These are phyloP conservation scores for Dicyrtoma fusca DNA, from an alignment of 2,888 invertebrate genomes.

Conservation along the genomic window DNA sequence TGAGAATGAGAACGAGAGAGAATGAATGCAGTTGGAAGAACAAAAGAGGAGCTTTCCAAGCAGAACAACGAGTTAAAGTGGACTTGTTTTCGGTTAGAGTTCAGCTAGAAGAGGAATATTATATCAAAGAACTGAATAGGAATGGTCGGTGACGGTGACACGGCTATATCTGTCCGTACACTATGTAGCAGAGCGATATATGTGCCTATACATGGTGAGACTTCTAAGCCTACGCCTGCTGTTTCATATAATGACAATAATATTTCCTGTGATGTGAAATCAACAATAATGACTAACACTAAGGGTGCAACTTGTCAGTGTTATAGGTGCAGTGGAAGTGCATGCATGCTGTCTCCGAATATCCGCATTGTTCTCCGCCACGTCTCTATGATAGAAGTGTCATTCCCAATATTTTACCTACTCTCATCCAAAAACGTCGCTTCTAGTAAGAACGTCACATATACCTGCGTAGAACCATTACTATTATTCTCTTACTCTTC, in stretches of 20 bases:
- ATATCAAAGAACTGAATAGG: no score
- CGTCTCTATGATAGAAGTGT: not conserved
- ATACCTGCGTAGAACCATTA: no score
- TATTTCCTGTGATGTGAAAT: constrained; percentile 4
- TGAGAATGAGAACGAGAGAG: not conserved
- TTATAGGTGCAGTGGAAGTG: not conserved
- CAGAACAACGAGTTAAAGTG: constrained; percentile 33
- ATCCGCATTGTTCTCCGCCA: no score
- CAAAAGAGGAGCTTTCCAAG: constrained; percentile 23
- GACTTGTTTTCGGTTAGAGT: constrained; percentile 27
- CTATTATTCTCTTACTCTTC: no score
- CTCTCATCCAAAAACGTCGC: not conserved
- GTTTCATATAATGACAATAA: not conserved
- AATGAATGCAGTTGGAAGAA: constrained; percentile 23
- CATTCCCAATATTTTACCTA: constrained; percentile 2
- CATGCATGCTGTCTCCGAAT: no score
- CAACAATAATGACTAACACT: not conserved
- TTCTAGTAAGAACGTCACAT: no score
- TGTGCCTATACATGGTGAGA: no score
- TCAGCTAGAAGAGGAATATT: not conserved
- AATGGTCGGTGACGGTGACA: no score
- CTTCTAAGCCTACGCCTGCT: no score
- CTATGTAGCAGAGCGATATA: no score
- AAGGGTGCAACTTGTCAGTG: not conserved
- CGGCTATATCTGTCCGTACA: no score